Evolutionary conservation across 2,888 invertebrate species (phyloP), one percentile per base, ranked within the genome.

Genomic region (Melitaea athalia): DNA sequence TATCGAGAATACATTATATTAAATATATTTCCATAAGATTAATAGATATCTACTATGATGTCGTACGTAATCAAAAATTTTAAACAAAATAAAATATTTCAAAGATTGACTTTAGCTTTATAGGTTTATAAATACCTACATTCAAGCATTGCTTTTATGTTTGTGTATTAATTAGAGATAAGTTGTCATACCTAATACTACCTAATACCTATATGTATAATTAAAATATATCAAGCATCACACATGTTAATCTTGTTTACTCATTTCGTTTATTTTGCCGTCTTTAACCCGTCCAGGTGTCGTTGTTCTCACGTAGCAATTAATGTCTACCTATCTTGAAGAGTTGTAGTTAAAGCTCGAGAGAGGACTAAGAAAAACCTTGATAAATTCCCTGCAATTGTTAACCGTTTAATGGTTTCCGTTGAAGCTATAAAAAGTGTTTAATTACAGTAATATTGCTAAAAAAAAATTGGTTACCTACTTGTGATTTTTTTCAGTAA

Each of bases 231-330:
- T 73, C 79, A 83, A 82, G 78, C 78, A 82, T 83, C 82, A 83
- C 83, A 83, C 73, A 75, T 79, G 78, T 81, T 83, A 68, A 72
- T 69, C 67, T 63, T 69, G 70, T 74, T 65, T 84, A 83, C 80
- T 84, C 86, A 81, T 85, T 86, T 85, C 85, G 85, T 86, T 85
- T 86, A 85, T 84, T 81, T 84, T 79, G 76, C 76, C 76, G 76
- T 75, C 76, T 78, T 74, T 78, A 79, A 80, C 78, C 75, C 73
- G 75, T 78, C 74, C 91, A 91, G 89, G 87, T 91, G 91, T 76
- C 67, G 73, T 63, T 72, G 73, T 87, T 91, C 91, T 82, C 92
- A 92, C 90, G 85, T 76, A 88, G 89, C 91, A 91, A 91, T 91
- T 92, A 91, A 88, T 88, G 86, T 79, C 80, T 77, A 76, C 76